Evolutionary conservation across 2,797 vertebrate genomes (phyloP).

Genomic region (Hypotaenidia philippensis): DNA sequence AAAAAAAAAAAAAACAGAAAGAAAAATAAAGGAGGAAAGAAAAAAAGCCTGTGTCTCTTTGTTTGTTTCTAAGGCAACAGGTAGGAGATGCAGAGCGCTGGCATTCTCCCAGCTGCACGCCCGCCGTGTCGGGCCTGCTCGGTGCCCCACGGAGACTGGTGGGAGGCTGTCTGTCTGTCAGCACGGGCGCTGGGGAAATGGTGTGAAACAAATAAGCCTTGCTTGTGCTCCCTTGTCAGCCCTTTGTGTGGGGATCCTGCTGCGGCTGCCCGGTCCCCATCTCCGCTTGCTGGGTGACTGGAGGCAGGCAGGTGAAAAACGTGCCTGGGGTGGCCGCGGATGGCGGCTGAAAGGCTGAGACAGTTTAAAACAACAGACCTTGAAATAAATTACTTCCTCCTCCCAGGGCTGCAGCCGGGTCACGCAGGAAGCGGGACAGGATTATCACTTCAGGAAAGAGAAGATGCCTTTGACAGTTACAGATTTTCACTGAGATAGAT

Average conservation of each 20-base stretch:
- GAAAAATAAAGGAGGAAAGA: background rate
- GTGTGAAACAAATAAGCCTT: slow-evolving; percentile 69
- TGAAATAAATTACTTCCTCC: slow-evolving; percentile 77
- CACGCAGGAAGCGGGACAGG: slow-evolving; percentile 57
- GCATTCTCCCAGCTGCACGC: slow-evolving; percentile 46
- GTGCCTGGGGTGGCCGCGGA: background rate
- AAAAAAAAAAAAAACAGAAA: background rate
- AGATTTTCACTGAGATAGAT: slow-evolving; percentile 76
- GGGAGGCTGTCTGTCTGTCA: slow-evolving; percentile 56
- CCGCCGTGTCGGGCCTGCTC: background rate
- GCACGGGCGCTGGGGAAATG: slow-evolving; percentile 30
- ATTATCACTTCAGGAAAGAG: slow-evolving; percentile 78
- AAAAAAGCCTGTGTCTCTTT: background rate
- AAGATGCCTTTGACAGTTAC: slow-evolving; percentile 67
- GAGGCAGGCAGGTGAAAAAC: slow-evolving; percentile 73
- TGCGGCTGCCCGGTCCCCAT: slow-evolving; percentile 39
- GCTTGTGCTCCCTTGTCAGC: slow-evolving; percentile 44
- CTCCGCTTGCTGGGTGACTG: slow-evolving; percentile 28
- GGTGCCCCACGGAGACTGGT: background rate
- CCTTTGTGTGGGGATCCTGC: background rate
- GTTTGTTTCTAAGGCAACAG: slow-evolving; percentile 70
- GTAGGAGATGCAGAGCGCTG: slow-evolving; percentile 36
- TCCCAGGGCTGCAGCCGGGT: slow-evolving; percentile 70
- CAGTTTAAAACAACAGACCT: background rate
- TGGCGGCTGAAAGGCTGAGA: background rate